These are phyloP conservation scores for Wiebesia pumilae DNA, from an alignment of 1,140 invertebrate genomes.

Conservation along the genomic window DNA sequence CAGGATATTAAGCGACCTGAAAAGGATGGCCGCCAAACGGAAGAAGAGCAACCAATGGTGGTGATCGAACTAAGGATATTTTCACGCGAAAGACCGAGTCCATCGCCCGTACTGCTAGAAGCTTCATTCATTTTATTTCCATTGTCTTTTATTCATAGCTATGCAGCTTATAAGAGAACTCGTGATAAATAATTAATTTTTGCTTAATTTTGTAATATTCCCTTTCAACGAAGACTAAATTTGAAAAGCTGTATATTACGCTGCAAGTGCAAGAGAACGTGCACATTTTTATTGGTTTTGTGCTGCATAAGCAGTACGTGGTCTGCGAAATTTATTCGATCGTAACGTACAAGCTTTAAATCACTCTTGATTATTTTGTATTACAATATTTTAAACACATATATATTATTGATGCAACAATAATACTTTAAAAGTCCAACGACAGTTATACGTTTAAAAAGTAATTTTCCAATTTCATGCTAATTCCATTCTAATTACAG, in stretches of 20 bases:
- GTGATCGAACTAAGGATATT: slow-evolving; percentile 48
- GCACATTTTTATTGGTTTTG: neutral
- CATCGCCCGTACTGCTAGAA: slow-evolving; percentile 23
- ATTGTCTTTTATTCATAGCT: neutral
- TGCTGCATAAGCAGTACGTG: neutral
- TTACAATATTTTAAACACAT: too few species aligned
- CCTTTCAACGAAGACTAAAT: neutral
- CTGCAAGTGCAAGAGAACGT: neutral
- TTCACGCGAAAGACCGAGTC: slow-evolving; percentile 18
- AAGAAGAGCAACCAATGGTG: slow-evolving; percentile 27
- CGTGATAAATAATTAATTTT: too few species aligned
- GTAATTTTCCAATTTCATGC: too few species aligned
- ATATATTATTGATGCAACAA: too few species aligned
- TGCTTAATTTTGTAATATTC: too few species aligned
- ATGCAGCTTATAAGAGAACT: too few species aligned
- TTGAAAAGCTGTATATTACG: neutral
- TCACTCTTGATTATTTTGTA: too few species aligned
- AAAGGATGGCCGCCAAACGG: neutral
- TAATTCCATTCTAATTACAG: too few species aligned
- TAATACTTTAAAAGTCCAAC: too few species aligned
- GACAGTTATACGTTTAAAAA: too few species aligned
- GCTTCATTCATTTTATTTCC: neutral
- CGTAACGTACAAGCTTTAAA: neutral
- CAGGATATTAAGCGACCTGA: neutral
- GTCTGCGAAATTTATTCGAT: neutral